Evolutionary conservation across 2,797 vertebrate genomes (phyloP).

Genomic region (Poliocrania exsul): DNA sequence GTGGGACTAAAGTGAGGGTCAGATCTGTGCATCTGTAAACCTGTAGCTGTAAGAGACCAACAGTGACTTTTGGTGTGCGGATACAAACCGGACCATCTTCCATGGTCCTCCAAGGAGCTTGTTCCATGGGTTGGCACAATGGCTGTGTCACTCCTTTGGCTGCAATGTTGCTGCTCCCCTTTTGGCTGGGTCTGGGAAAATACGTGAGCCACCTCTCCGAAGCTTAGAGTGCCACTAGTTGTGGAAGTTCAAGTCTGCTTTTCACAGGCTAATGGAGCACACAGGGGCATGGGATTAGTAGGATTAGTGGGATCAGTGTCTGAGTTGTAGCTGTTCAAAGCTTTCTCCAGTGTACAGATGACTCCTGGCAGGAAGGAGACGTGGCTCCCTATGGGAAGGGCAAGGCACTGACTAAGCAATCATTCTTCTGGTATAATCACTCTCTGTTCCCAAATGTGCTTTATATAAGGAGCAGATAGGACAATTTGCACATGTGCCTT

Average conservation of each 20-base stretch:
- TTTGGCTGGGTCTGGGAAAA: background rate
- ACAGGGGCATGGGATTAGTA: background rate
- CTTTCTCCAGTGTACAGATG: background rate
- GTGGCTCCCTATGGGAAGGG: background rate
- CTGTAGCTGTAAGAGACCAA: background rate
- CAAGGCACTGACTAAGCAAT: background rate
- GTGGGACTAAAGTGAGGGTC: background rate
- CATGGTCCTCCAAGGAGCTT: background rate
- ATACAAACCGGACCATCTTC: background rate
- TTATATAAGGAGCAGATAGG: background rate
- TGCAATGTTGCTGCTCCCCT: background rate
- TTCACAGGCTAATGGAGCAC: background rate
- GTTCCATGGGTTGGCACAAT: background rate
- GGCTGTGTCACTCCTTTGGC: background rate
- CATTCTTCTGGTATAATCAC: background rate
- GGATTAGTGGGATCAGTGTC: slow-evolving; percentile 5
- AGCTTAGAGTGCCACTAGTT: accelerated
- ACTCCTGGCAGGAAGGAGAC: background rate
- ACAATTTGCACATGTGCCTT: background rate
- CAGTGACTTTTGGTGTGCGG: accelerated
- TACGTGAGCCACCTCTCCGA: background rate
- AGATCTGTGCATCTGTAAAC: background rate
- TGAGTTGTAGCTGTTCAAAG: background rate
- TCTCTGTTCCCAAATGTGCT: background rate
- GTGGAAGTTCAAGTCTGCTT: background rate